Evolutionary conservation across 2,888 invertebrate species (phyloP), one percentile per base, ranked within the genome.

Genomic region (Acanthosoma haemorrhoidale): DNA sequence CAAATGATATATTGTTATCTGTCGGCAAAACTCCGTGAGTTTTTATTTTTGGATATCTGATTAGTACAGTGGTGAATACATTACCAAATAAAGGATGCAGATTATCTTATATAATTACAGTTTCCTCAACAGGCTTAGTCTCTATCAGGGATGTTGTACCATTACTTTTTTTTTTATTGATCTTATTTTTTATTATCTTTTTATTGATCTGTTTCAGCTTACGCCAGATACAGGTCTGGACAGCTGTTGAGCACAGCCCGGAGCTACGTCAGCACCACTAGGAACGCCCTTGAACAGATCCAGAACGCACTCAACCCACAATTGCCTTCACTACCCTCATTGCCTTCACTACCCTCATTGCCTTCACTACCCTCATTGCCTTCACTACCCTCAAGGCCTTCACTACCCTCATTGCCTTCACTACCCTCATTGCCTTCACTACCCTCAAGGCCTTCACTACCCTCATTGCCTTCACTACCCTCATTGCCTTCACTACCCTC

Each of bases 221-320:
- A 64, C 64, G 25, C 15, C 15, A 64, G 64, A 39, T 64, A 64
- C 41, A 39, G 8, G 64, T 25, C 38, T 15, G 64, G 64, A 3
- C 11, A 41, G 16, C 11, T 41, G 41, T 6, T 64, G 13, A 29
- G 15, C 1, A 39, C 64, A 8, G 41, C 41, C 16, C 29, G 41
- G 29, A 25, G 15, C 25, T 39, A 38, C 64, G 16, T 64, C 31
- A n/a, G 11, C 15, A 13, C 21, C 1, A 41, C 13, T 1, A 41
- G 39, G 9, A 4, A 15, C 15, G 9, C n/a, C 16, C 31, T 64
- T 1, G 41, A 64, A 3, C 38, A 15, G 11, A 15, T 64, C 0
- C 16, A 38, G 41, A 41, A 0, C 31, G 4, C n/a, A 0, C 2
- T 64, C 15, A 11, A 2, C 25, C 9, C 5, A 9, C 18, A 21